A percentile compares a stretch with the other conserved stretches of the same genome.
Conservation (phyloP, 2,113 vertebrate species). For the Microcebus tavaratra region DNA sequence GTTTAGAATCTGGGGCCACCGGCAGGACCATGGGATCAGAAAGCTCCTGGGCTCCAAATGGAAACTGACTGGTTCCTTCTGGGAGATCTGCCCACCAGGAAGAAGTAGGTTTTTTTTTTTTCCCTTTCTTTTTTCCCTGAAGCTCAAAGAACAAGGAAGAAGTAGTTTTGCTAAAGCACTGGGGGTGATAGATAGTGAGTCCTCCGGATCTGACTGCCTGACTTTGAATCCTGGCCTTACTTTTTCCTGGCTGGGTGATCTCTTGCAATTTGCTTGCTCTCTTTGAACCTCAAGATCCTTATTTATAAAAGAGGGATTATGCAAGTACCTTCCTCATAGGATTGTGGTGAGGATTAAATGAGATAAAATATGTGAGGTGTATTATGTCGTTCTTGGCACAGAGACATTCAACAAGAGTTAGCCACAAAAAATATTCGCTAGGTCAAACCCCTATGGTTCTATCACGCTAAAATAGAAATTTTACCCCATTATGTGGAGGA, state of each 20-base stretch:
- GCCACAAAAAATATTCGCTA: neutral
- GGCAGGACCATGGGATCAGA: neutral
- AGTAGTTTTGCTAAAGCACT: neutral
- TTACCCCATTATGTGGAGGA: neutral
- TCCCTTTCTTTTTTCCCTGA: too few species aligned
- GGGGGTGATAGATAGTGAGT: neutral
- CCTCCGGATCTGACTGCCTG: neutral
- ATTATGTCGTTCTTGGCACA: neutral
- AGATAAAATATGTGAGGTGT: neutral
- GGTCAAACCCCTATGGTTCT: neutral
- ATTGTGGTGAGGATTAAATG: neutral
- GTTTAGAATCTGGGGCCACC: neutral
- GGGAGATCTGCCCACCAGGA: neutral
- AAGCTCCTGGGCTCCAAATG: neutral
- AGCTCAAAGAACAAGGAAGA: neutral
- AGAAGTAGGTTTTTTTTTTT: neutral
- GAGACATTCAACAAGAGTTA: neutral
- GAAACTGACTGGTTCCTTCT: rapidly evolving
- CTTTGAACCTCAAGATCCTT: neutral
- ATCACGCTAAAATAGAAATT: neutral
- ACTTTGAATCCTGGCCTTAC: neutral
- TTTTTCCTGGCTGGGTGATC: neutral
- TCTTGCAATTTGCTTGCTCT: neutral
- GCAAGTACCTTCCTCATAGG: neutral
- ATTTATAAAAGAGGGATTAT: neutral